Conservation (phyloP, 2,113 vertebrate genomes). For the Rhinoderma darwinii region DNA sequence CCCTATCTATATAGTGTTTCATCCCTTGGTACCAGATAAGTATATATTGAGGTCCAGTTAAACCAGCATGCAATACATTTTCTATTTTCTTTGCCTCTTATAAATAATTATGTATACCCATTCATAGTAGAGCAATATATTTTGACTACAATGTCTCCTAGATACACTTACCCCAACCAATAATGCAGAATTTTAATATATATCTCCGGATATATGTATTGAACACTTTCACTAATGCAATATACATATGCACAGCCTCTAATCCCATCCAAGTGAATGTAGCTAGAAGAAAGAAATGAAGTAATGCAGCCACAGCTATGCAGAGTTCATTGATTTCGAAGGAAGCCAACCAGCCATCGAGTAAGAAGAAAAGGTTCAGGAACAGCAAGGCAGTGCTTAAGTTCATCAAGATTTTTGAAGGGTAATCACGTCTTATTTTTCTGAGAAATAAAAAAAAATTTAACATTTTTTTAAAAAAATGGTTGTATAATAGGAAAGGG, state of each 20-base stretch:
- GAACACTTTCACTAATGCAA: constrained; percentile 96
- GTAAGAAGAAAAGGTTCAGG: constrained; percentile 89
- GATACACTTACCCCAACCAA: constrained; percentile 91
- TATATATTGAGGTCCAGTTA: not conserved
- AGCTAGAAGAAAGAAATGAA: constrained; percentile 94
- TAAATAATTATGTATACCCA: too few species aligned
- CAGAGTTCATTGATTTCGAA: constrained; percentile 80
- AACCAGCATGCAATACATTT: too few species aligned
- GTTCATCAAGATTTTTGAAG: constrained; percentile 98
- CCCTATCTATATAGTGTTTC: too few species aligned
- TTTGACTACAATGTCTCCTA: not conserved
- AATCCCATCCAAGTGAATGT: constrained; percentile 98
- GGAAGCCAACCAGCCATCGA: constrained; percentile 91
- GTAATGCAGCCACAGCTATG: constrained; percentile 78
- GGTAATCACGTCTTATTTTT: constrained; percentile 94
- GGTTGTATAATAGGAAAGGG: not conserved
- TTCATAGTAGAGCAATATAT: not conserved
- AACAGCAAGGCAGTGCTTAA: constrained; percentile 89
- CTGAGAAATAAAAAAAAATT: constrained; percentile 66
- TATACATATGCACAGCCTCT: constrained; percentile 98
- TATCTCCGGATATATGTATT: constrained; percentile 96
- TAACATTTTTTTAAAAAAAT: not conserved
- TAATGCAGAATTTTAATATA: constrained; percentile 94
- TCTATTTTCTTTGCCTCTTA: too few species aligned
- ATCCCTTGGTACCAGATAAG: not conserved